Evolutionary conservation across 2,113 vertebrate genomes (phyloP).

Genomic region (Cyphotilapia sp.): DNA sequence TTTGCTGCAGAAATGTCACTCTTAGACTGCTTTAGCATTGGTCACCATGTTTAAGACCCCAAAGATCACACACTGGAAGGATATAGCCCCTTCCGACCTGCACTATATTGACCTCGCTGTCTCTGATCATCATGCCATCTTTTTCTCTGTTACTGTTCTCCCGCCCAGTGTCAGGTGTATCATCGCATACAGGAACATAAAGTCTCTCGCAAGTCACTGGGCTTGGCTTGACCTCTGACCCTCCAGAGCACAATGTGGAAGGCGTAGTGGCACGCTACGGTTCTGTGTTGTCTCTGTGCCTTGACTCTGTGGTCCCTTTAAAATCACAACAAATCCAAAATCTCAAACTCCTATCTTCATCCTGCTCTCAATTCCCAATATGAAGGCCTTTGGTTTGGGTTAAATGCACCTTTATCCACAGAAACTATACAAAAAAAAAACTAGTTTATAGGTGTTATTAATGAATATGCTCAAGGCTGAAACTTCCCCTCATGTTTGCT

Average conservation of each 20-base stretch:
- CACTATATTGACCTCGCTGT: neutral
- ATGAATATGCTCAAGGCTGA: neutral
- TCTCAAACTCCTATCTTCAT: neutral
- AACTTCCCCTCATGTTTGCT: neutral
- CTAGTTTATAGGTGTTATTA: neutral
- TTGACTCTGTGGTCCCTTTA: neutral
- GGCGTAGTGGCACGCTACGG: neutral
- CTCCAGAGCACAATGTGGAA: neutral
- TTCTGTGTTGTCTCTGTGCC: neutral
- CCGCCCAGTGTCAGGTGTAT: neutral
- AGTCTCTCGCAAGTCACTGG: neutral
- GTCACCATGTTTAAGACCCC: neutral
- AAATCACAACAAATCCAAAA: neutral
- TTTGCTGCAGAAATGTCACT: neutral
- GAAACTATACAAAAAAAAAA: neutral
- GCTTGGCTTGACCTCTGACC: neutral
- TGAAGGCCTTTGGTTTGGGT: neutral
- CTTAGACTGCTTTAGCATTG: neutral
- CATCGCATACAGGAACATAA: neutral
- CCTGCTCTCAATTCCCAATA: neutral
- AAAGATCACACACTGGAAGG: neutral
- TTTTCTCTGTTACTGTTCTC: neutral
- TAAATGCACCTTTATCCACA: neutral
- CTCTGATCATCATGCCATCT: neutral
- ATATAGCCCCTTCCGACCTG: neutral